phyloP scores from a whole-genome alignment of 2,113 vertebrate genomes.

The Osmerus eperlanus region DNA sequence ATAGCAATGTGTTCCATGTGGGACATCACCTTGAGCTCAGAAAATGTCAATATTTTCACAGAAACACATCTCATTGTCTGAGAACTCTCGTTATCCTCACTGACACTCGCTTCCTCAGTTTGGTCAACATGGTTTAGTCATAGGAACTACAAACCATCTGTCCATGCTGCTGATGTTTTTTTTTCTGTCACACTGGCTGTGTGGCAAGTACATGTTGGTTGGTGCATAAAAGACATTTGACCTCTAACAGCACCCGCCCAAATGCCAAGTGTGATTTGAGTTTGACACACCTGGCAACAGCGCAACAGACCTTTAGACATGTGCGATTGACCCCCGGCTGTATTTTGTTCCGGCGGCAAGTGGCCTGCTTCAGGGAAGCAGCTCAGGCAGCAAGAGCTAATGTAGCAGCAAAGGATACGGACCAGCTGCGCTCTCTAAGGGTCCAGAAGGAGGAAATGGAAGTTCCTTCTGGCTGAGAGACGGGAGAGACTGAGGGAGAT shows the following conservation, averaged over 20 bases:
- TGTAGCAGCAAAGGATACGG: conserved; percentile 41
- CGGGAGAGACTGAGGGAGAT: background rate
- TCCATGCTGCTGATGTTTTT: background rate
- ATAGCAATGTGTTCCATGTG: background rate
- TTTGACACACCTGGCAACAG: conserved; percentile 56
- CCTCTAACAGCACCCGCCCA: conserved; percentile 46
- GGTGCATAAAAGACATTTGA: conserved; percentile 40
- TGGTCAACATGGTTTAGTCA: too few relatives aligned
- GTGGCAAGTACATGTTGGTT: background rate
- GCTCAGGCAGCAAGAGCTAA: conserved; percentile 49
- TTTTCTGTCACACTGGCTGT: background rate
- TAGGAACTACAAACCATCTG: conserved; percentile 16
- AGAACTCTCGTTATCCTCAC: too few relatives aligned
- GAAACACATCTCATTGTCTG: too few relatives aligned
- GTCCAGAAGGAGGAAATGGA: conserved; percentile 7
- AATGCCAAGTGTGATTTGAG: conserved; percentile 51
- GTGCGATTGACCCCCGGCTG: conserved; percentile 52
- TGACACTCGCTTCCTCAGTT: too few relatives aligned
- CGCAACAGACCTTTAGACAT: conserved; percentile 39
- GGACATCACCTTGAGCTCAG: conserved; percentile 7
- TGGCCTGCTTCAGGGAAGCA: conserved; percentile 35
- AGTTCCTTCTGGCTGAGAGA: conserved; percentile 10
- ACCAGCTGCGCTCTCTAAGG: conserved; percentile 44
- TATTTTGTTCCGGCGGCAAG: too few relatives aligned
- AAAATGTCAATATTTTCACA: background rate